Evolutionary conservation across 2,797 vertebrate genomes (phyloP).

Genomic region (Taenioides sp.): DNA sequence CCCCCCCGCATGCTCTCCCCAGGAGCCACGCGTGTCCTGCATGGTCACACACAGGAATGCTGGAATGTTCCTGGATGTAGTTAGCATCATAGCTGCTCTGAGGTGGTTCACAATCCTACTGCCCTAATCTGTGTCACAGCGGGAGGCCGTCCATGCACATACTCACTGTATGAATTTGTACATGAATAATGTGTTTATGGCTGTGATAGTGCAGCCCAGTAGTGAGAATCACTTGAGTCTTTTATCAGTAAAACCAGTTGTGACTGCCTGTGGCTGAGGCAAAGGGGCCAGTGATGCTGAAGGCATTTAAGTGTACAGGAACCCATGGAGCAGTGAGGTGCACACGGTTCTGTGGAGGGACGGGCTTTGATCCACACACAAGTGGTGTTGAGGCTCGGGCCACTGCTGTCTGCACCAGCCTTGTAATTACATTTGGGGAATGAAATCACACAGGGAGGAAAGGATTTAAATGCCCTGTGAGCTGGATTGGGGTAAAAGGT

Average conservation of each 20-base stretch:
- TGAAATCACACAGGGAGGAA: slow-evolving; percentile 62
- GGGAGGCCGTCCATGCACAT: slow-evolving; percentile 32
- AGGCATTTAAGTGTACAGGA: slow-evolving; percentile 46
- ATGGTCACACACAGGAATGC: slow-evolving; percentile 55
- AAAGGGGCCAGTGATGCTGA: slow-evolving; percentile 45
- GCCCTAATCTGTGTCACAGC: slow-evolving; percentile 49
- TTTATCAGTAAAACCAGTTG: slow-evolving; percentile 64
- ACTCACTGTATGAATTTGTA: slow-evolving; percentile 22
- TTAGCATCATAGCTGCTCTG: slow-evolving; percentile 54
- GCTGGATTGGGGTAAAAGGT: slow-evolving; percentile 44
- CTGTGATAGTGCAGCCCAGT: slow-evolving; percentile 56
- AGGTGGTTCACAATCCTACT: slow-evolving; percentile 52
- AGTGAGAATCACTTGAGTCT: slow-evolving; percentile 54
- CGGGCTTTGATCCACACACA: slow-evolving; percentile 44
- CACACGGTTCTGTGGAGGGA: slow-evolving; percentile 42
- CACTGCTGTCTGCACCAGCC: slow-evolving; percentile 61
- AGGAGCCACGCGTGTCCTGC: slow-evolving; percentile 41
- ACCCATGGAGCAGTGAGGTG: slow-evolving; percentile 47
- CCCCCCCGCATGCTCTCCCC: slow-evolving; percentile 6
- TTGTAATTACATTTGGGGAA: slow-evolving; percentile 74
- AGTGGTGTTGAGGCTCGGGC: slow-evolving; percentile 46
- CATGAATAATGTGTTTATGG: slow-evolving; percentile 56
- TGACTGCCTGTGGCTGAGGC: slow-evolving; percentile 48
- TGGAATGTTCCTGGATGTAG: slow-evolving; percentile 62
- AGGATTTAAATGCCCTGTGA: slow-evolving; percentile 64